Evolutionary conservation across 2,113 vertebrate genomes (phyloP).

Genomic region (Heterochromis multidens): DNA sequence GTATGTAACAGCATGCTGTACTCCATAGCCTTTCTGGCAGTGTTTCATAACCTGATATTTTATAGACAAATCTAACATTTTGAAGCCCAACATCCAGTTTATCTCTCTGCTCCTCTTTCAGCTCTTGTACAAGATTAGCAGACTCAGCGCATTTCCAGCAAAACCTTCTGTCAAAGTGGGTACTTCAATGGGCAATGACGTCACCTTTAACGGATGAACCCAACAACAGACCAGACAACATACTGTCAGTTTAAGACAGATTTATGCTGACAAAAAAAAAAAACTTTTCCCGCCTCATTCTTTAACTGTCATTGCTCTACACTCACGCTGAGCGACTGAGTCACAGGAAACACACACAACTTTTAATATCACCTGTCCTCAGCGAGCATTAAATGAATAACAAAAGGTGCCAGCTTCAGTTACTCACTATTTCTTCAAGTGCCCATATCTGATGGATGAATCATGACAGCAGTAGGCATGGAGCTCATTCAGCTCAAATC

Average conservation of each 20-base stretch:
- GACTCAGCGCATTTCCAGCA: slow-evolving; percentile 75
- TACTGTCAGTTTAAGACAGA: slow-evolving; percentile 29
- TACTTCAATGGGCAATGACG: slow-evolving; percentile 84
- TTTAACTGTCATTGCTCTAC: not conserved
- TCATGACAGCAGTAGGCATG: slow-evolving; percentile 10
- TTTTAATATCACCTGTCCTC: not conserved
- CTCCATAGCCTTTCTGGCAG: not conserved
- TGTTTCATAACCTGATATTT: not conserved
- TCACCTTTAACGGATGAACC: slow-evolving; percentile 74
- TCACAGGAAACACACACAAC: not conserved
- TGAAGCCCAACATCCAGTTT: not conserved
- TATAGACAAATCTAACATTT: not conserved
- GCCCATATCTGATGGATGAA: slow-evolving; percentile 12
- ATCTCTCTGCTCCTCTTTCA: not conserved
- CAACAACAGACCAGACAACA: slow-evolving; percentile 36
- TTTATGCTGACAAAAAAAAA: not conserved
- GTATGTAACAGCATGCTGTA: not conserved
- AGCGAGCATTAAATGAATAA: not conserved
- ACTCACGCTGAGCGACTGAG: not conserved
- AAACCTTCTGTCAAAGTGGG: slow-evolving; percentile 70
- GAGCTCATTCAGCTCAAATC: slow-evolving; percentile 1
- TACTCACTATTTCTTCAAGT: slow-evolving; percentile 24
- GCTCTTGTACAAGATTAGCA: slow-evolving; percentile 47
- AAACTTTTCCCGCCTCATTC: not conserved
- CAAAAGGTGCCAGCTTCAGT: not conserved